Percentiles rank a stretch among this genome's conserved stretches.
These are phyloP conservation scores for Limnodromus scolopaceus DNA, from an alignment of 2,797 vertebrate genomes.

Conservation along the genomic window DNA sequence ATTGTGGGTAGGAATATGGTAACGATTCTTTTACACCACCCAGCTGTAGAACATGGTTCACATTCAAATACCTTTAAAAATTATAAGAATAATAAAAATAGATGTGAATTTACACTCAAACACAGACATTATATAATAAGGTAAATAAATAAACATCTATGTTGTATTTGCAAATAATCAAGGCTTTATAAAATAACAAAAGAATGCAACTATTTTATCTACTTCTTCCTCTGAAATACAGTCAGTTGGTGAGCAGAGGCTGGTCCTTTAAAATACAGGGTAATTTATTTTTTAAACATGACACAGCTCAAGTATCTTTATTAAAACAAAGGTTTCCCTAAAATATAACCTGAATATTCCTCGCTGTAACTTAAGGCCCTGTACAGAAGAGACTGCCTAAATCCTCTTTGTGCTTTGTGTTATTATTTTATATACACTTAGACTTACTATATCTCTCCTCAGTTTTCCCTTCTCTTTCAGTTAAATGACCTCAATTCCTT, in stretches of 20 bases:
- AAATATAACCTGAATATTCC: background rate
- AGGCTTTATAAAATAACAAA: background rate
- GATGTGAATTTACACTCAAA: background rate
- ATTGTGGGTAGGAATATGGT: conserved; percentile 86
- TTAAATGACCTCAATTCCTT: background rate
- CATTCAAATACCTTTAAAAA: conserved; percentile 83
- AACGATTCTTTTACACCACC: conserved; percentile 89
- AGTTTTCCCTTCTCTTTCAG: background rate
- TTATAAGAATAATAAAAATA: background rate
- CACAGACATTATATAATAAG: background rate
- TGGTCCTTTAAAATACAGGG: background rate
- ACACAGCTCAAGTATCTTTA: background rate
- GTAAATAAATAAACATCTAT: background rate
- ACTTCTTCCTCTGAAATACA: background rate
- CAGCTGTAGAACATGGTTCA: conserved; percentile 87
- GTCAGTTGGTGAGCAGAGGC: background rate
- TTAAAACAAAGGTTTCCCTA: background rate
- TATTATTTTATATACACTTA: background rate
- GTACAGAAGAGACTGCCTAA: background rate
- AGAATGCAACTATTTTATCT: background rate
- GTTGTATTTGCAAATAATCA: background rate
- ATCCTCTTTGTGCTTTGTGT: conserved; percentile 5
- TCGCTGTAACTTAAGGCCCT: background rate
- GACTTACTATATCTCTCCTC: background rate
- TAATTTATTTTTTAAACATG: background rate